Evolutionary conservation across 2,113 vertebrate genomes (phyloP), one percentile per base, ranked within the genome.

Genomic region (Ibidorhyncha struthersii): DNA sequence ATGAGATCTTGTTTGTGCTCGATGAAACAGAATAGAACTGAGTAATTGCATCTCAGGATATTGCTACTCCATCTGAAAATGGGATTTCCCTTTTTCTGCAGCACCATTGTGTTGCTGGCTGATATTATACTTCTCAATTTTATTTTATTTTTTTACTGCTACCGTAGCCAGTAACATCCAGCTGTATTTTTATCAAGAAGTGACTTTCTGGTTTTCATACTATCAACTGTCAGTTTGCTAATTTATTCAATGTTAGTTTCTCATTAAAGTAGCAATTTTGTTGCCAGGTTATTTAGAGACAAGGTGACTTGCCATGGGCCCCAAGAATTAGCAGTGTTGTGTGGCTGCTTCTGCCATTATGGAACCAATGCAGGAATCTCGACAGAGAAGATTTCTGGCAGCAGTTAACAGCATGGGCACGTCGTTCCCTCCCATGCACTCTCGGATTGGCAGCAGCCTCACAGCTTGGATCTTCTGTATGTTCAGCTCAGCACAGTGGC

Each of bases 341-440:
- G 49, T 25, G 49, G 12, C 67, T 82, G 41, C 41, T 65, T 45
- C 53, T 73, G 82, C 47, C 63, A 1, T 38, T 26, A 4, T 2
- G 22, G 82, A 77, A 76, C 19, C 45, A 12, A 6, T 3, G 15
- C 19, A 62, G 78, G 38, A 79, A 49, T 17, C 41, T 83, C 67
- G 38, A 29, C 22, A 76, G 63, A 13, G 62, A 20, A 59, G 53
- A 61, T 70, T 86, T 67, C 49, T 72, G 58, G 50, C 70, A 78
- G 81, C 41, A 32, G 22, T 14, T 62, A 49, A 12, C 29, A 50
- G 49, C 61, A 43, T 0, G 0, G 66, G 52, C 47, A 58, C 0
- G 1, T 71, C 2, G 2, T 83, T 86, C 40, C 34, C 53, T 74
- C 55, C 47, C 22, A 2, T 5, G 32, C 25, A 12, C 36, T 69